Evolutionary conservation across 2,888 invertebrate species (phyloP).

Genomic region (Leptothorax acervorum): DNA sequence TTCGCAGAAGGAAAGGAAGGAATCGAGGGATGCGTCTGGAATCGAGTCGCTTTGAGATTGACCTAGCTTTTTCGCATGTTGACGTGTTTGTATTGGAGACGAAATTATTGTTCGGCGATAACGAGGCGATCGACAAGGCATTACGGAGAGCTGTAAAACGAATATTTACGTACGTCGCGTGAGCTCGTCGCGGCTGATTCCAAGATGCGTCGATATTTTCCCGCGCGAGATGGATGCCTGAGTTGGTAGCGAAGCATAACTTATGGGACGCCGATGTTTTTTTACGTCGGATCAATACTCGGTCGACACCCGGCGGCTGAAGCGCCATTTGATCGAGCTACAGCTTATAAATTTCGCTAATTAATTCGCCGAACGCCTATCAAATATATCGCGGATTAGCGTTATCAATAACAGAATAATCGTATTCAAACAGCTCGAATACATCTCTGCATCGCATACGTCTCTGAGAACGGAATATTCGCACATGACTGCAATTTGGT

Average conservation of each 20-base stretch:
- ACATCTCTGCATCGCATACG: background rate
- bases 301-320: background rate
- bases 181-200: background rate
- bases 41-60: background rate
- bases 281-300: constrained; percentile 46
- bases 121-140: constrained; percentile 15
- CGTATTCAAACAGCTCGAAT: background rate
- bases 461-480: background rate
- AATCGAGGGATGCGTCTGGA: background rate
- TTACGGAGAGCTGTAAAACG: background rate
- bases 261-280: constrained; percentile 21
- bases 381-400: background rate
- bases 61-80: constrained; percentile 2
- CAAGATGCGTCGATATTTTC: constrained; percentile 24
- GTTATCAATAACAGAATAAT: constrained; percentile 7
- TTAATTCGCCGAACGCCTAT: background rate
- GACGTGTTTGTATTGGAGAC: background rate
- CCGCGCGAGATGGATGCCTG: constrained; percentile 4
- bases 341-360: constrained; percentile 17
- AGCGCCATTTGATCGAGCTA: background rate
- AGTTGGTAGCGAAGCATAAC: background rate
- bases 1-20: background rate
- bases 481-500: background rate
- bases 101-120: constrained; percentile 26
- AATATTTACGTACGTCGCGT: background rate